These are phyloP conservation scores for Acanthacorydalis orientalis DNA, from an alignment of 2,888 invertebrate species.

Conservation along the genomic window DNA sequence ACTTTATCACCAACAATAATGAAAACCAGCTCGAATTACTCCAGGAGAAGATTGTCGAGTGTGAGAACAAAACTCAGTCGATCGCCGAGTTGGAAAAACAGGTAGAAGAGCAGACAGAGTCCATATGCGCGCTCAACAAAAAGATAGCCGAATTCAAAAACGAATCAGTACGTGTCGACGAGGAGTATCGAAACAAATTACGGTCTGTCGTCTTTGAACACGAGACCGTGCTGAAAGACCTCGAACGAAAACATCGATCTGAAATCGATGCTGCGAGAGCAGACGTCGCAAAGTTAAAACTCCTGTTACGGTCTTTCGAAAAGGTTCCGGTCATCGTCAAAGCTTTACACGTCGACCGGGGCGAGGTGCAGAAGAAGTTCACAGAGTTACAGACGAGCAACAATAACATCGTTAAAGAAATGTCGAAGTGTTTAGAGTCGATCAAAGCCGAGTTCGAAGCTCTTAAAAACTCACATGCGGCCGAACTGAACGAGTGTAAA, in stretches of 20 bases:
- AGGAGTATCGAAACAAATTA: too few relatives aligned
- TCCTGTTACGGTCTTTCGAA: too few relatives aligned
- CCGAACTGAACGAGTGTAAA: conserved; percentile 11
- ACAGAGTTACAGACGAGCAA: not conserved
- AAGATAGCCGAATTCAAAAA: too few relatives aligned
- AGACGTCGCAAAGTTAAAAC: too few relatives aligned
- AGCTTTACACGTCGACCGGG: not conserved
- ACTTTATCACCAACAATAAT: conserved; percentile 14
- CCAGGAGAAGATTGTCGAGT: conserved; percentile 34
- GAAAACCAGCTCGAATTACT: conserved; percentile 22
- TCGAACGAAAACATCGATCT: too few relatives aligned
- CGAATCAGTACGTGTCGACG: too few relatives aligned
- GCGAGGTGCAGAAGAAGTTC: not conserved
- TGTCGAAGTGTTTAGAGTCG: not conserved
- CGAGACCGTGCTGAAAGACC: too few relatives aligned
- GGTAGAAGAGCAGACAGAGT: conserved; percentile 12
- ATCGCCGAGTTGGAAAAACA: conserved; percentile 31
- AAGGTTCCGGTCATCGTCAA: too few relatives aligned
- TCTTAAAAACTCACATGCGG: not conserved
- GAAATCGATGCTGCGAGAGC: too few relatives aligned
- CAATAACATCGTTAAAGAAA: not conserved
- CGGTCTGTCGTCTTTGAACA: too few relatives aligned
- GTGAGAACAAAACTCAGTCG: conserved; percentile 31
- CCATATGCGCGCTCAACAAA: not conserved
- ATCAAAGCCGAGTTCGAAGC: not conserved